phyloP scores from a whole-genome alignment of 35 echinoderm and acorn worm genomes.

The Anneissia japonica region DNA sequence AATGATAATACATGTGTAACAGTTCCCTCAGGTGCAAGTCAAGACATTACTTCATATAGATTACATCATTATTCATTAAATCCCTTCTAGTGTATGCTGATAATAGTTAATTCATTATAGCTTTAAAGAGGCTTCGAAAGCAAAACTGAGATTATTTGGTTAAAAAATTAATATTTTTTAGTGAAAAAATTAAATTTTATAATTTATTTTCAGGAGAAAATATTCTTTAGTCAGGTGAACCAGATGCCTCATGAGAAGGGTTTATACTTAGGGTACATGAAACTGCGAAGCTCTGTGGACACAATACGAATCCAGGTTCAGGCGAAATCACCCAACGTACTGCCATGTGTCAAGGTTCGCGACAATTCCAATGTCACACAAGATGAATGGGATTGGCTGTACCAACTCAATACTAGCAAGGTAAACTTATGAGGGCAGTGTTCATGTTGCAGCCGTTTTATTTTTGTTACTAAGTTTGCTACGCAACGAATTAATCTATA shows the following conservation, averaged over 20 bases:
- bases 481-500: too few relatives aligned
- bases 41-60: too few relatives aligned
- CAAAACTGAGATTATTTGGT: too few relatives aligned
- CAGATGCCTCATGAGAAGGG: conserved; percentile 53
- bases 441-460: neutral
- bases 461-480: neutral
- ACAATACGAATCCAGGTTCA: conserved; percentile 88
- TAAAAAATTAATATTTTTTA: too few relatives aligned
- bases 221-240: conserved; percentile 73
- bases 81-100: too few relatives aligned
- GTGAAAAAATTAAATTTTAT: neutral
- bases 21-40: too few relatives aligned
- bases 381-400: conserved; percentile 95
- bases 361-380: conserved; percentile 85
- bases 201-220: conserved; percentile 67
- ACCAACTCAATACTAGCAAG: conserved; percentile 81
- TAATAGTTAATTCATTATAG: too few relatives aligned
- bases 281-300: conserved; percentile 82
- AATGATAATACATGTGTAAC: too few relatives aligned
- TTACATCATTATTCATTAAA: too few relatives aligned
- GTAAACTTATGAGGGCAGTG: conserved; percentile 28
- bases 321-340: conserved; percentile 71
- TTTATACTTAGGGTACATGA: conserved; percentile 85
- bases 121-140: too few relatives aligned
- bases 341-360: conserved; percentile 84